Evolutionary conservation across 2,113 vertebrate species (phyloP), one percentile per base, ranked within the genome.

Genomic region (Carassius carassius): DNA sequence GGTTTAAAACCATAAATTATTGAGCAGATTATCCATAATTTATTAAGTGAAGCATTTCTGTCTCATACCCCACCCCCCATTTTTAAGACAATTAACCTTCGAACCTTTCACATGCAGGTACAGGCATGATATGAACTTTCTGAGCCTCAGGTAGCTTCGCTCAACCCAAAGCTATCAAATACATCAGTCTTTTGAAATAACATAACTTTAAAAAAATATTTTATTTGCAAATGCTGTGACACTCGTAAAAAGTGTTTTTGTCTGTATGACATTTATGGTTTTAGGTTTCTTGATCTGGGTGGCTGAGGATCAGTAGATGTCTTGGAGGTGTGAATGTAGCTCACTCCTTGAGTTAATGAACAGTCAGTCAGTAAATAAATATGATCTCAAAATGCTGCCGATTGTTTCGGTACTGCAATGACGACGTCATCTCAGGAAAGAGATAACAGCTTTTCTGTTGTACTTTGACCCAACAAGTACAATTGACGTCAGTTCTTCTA

Each of bases 31-130:
- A 49, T 4, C 41, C n/a, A 14, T 76, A 8, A 51, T 32, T 54
- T 51, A 76, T 76, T 25, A 54, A 76, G 19, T 32, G 8, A 54
- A 76, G 7, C 49, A 25, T 54, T 54, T 76, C 11, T 81, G 7
- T 49, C 14, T 25, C 58, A 44, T 58, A 29, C 58, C 63, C 32
- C 21, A 41, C n/a, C 41, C n/a, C n/a, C n/a, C n/a, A n/a, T n/a
- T 51, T 72, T 73, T 41, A 85, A 80, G 92, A 87, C 72, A 74
- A 74, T 78, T 90, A 12, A 32, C 85, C 88, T 90, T 88, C 16
- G 1, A 88, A 81, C 56, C 88, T 54, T 87, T 76, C 63, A 91
- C 89, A 89, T 21, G 51, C 81, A 87, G 78, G 58, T 78, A 69
- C 58, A 35, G 58, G 49, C 65, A 63, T n/a, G 19, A 83, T 19